Evolutionary conservation across 1,140 invertebrate genomes (phyloP), one percentile per base, ranked within the genome.

Genomic region (Magallana angulata): DNA sequence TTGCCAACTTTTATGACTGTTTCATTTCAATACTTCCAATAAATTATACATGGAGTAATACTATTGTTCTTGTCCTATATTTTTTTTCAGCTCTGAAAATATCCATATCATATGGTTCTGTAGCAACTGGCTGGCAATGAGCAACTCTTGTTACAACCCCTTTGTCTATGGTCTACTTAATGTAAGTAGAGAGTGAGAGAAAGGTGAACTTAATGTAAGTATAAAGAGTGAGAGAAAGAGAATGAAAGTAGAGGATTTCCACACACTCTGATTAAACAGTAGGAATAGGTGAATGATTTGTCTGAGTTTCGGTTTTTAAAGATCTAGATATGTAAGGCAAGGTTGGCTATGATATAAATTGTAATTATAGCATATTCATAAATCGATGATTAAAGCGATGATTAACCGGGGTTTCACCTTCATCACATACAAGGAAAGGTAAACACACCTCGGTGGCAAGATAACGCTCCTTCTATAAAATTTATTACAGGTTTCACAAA

Each of bases 161-260:
- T 97, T 98, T 91, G 97, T 98, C 89, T 98, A 98, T 92, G 97
- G 97, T 14, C 97, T 98, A 89, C 97, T 97, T 90, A 98, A 97
- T 93, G 97, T 97, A 94, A 97, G 97, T 92, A 16, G 14, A 62
- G 60, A 62, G 60, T 12, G 60, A 62, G 60, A 62, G 60, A 62
- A 11, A 62, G 60, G 24, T 24, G 24, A 24, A 24, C 24, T 24
- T 24, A 24, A 24, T 24, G 24, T 24, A 24, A 24, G 24, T 24
- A 24, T 24, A 24, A 24, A 62, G 60, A 62, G 60, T 12, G 60
- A 62, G 60, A 62, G 60, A 62, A 11, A 62, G 60, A 62, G 60
- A 11, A 62, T 24, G 60, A 62, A 11, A 62, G 60, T 24, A 62
- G 60, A 62, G 60, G 12, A 11, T 4, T 48, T 48, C 36, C 36